Conservation (phyloP, 2,888 invertebrate species). For the Thymelicus lineola region DNA sequence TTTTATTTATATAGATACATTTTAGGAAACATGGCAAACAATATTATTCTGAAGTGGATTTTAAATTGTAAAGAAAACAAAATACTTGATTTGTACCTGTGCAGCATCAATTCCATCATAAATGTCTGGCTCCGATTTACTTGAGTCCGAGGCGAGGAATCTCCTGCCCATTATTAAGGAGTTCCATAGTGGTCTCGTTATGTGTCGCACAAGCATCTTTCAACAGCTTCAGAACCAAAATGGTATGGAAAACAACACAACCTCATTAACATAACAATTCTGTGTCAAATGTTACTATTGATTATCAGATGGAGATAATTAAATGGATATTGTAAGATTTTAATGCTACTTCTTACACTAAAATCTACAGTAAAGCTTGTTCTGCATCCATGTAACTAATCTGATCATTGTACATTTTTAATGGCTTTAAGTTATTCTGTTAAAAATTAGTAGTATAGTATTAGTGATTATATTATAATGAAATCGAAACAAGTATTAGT, state of each 20-base stretch:
- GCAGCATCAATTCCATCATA: conserved; percentile 63
- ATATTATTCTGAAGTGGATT: background rate
- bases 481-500: too few species aligned
- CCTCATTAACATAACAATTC: conserved; percentile 23
- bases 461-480: too few species aligned
- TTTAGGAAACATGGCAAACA: too few species aligned
- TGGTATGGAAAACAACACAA: background rate
- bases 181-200: conserved; percentile 69
- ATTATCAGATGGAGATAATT: too few species aligned
- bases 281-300: background rate
- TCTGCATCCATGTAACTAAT: too few species aligned
- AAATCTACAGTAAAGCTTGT: too few species aligned
- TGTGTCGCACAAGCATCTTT: conserved; percentile 73
- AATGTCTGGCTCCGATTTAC: conserved; percentile 58
- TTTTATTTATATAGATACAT: too few species aligned
- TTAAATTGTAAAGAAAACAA: background rate
- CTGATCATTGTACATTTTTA: too few species aligned
- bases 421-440: too few species aligned
- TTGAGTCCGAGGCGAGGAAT: conserved; percentile 68
- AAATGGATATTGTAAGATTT: too few species aligned
- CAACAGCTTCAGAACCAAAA: conserved; percentile 33
- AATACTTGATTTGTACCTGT: conserved; percentile 57
- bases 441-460: too few species aligned
- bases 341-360: too few species aligned
- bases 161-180: conserved; percentile 60